phyloP scores from a whole-genome alignment of 2,113 vertebrate genomes.

The Ageneiosus marmoratus region DNA sequence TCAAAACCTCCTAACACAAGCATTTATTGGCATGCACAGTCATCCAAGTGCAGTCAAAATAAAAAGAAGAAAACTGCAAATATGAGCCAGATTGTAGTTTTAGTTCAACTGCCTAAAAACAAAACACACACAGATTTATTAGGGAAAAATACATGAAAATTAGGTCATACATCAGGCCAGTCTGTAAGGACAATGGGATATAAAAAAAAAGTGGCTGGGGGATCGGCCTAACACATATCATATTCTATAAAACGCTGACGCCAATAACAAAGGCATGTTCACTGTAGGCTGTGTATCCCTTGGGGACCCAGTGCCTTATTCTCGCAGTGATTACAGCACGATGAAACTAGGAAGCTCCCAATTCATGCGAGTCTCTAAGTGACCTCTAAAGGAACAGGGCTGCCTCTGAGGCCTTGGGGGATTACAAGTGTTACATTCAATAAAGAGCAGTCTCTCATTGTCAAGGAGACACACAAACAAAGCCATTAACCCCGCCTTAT shows the following conservation, averaged over 20 bases:
- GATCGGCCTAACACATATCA: constrained; percentile 64
- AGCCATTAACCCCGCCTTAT: constrained; percentile 73
- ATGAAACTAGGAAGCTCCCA: constrained; percentile 72
- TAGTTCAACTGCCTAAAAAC: constrained; percentile 19
- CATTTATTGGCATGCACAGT: constrained; percentile 31
- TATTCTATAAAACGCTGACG: constrained; percentile 69
- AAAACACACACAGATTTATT: constrained; percentile 35
- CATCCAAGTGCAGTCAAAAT: constrained; percentile 16
- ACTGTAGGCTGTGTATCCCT: constrained; percentile 59
- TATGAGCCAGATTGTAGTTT: constrained; percentile 3
- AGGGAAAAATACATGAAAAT: constrained; percentile 40
- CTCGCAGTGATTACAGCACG: constrained; percentile 75
- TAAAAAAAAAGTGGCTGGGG: constrained; percentile 63
- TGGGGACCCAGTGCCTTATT: constrained; percentile 67
- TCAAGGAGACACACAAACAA: constrained; percentile 77
- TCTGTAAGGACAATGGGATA: constrained; percentile 53
- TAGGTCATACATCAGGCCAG: constrained; percentile 48
- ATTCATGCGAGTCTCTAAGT: constrained; percentile 78
- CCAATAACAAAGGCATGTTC: constrained; percentile 66
- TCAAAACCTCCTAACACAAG: constrained; percentile 55
- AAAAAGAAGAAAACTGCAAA: constrained; percentile 22
- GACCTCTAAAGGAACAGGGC: constrained; percentile 73
- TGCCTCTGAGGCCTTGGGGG: constrained; percentile 70
- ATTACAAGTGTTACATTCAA: constrained; percentile 80
- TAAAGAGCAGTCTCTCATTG: constrained; percentile 75